These are phyloP conservation scores for Dusona sp. DNA, from an alignment of 2,888 invertebrate species.

Conservation along the genomic window DNA sequence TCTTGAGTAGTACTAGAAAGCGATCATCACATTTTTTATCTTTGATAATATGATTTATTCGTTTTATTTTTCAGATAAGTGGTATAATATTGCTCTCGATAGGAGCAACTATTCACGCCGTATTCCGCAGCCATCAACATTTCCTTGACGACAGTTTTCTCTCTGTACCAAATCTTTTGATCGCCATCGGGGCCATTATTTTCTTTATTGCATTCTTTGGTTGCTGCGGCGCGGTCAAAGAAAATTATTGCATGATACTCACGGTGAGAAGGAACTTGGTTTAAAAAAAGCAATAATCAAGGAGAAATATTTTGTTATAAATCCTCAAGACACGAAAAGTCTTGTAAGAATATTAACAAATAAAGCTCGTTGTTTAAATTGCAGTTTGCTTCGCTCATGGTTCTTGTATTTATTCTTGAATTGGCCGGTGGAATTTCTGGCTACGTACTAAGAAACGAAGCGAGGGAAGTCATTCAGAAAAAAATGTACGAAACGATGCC, in stretches of 20 bases:
- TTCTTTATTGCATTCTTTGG: slow-evolving; percentile 94
- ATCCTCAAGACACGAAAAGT: background rate
- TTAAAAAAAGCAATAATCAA: background rate
- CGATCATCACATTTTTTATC: background rate
- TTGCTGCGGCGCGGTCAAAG: slow-evolving; percentile 94
- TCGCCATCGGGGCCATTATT: slow-evolving; percentile 87
- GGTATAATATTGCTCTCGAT: slow-evolving; percentile 92
- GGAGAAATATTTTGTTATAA: background rate
- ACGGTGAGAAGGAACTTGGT: slow-evolving; percentile 88
- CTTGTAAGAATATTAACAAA: background rate
- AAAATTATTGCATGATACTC: slow-evolving; percentile 93
- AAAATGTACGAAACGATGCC: slow-evolving; percentile 86
- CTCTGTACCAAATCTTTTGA: slow-evolving; percentile 89
- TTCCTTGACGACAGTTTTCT: slow-evolving; percentile 90
- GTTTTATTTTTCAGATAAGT: slow-evolving; percentile 88
- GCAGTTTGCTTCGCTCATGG: slow-evolving; percentile 89
- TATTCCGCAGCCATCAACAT: slow-evolving; percentile 88
- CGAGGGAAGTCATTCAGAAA: slow-evolving; percentile 85
- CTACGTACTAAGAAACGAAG: slow-evolving; percentile 87
- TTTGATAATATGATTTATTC: background rate
- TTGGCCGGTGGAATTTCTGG: slow-evolving; percentile 91
- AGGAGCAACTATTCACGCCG: slow-evolving; percentile 89
- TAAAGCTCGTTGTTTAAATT: slow-evolving; percentile 70
- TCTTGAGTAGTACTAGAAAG: background rate
- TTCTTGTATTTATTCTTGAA: slow-evolving; percentile 91